Evolutionary conservation across 2,113 vertebrate genomes (phyloP), one percentile per base, ranked within the genome.

Genomic region (Grantiella picta): DNA sequence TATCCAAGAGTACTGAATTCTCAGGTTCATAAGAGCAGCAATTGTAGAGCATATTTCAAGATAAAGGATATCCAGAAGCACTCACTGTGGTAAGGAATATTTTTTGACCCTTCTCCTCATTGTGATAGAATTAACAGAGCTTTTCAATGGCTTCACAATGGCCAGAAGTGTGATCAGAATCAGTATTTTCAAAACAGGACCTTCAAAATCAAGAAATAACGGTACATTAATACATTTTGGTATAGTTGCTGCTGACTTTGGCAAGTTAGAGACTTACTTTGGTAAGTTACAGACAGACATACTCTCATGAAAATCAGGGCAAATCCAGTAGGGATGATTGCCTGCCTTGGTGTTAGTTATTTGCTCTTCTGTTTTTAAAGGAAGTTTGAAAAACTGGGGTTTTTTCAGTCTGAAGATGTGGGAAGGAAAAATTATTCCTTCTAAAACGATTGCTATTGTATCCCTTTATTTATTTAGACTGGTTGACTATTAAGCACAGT

Each of bases 21-120:
- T 88, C 49, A 64, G 2, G 27, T 31, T 36, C 10, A 20, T 24
- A 52, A 45, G 0, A 65, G 8, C 7, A 65, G 28, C 0, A 0
- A 28, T 53, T 65, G 25, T 11, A 49, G 40, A 0, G 2, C 6
- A 9, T 60, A 68, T 75, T 68, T 85, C 35, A 80, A 15, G 11
- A 70, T 20, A 50, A 54, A 93, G 22, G 29, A 29, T 36, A 54
- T 35, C 33, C 25, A 71, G 66, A 85, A 75, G 19, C 27, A n/a
- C 29, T 68, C 33, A 28, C 25, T 1, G 0, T 40, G 28, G 31
- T 17, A 31, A 21, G 15, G 22, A 80, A 2, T n/a, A 61, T 3
- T 25, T 78, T 82, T 85, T 75, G 5, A 10, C 1, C 7, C 17
- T 81, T 72, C 18, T 56, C 10, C 8, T 71, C 10, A 35, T 24